Base-by-base conservation (phyloP, 2,888 invertebrate species). In the Synanthedon myopaeformis region DNA sequence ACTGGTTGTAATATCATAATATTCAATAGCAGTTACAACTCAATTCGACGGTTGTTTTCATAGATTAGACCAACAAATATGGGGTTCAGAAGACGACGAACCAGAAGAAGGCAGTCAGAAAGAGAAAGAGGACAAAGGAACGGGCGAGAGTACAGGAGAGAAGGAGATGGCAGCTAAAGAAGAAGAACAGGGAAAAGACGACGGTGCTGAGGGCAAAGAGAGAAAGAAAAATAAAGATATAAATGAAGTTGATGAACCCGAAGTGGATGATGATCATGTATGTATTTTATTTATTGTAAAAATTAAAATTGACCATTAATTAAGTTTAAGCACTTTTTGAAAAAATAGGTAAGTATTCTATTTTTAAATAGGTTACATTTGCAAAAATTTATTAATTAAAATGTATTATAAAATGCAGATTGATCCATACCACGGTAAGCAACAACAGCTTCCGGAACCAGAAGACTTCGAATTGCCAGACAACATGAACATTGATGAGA, bases 391-490 rank as follows among this genome's bases (percentile, higher is more conserved):
- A 35, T 35, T 1, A 8, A 35, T 35, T 35, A 35, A 35, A 35
- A 35, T 35, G 6, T 6, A 3, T 35, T 35, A 10, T 35, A 35
- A 35, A 35, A 35, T 61, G 41, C 53, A 87, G 88, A 82, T 91
- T 52, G 93, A 97, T 88, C 93, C 94, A 0, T 93, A 94, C 69
- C 94, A 96, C 69, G 94, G 95, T 45, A 91, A 95, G 53, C 89
- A 93, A 58, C 91, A 92, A 62, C 92, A 92, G 50, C 89, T 92
- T 11, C 93, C 93, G 0, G 95, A 96, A 69, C 93, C 96, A 0
- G 96, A 97, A 76, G 91, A 93, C 52, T 91, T 97, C 76, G 96
- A 97, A 68, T 79, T 97, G 57, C 96, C 96, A 0, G 96, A 97
- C 49, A 93, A 97, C 75, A 86, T 96, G 63, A 91, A 96, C 61